Evolutionary conservation across 2,113 vertebrate genomes (phyloP), one percentile per base, ranked within the genome.

Genomic region (Tenrec ecaudatus): DNA sequence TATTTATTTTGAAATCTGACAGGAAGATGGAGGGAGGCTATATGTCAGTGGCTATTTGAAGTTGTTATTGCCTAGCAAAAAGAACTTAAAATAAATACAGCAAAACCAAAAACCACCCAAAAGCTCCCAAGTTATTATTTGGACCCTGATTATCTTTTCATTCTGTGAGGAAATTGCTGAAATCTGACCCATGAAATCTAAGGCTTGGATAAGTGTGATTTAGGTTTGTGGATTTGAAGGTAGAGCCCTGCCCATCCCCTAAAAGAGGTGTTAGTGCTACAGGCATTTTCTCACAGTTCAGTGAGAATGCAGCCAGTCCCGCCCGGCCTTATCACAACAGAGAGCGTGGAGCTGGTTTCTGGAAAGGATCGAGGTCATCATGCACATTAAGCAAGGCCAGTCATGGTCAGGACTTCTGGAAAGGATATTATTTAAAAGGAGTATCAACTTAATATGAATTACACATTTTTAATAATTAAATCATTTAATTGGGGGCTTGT

Each of bases 111-210:
- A 76, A 58, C 4, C 25, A 27, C 60, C 47, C 47, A 10, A 40
- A 40, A 40, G 60, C 10, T 68, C 47, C 64, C 53, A 40, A 82
- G 88, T 94, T 95, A 83, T 92, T 97, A 95, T 86, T 92, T 93
- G 47, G 96, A 79, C 85, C 40, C 60, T 94, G 95, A 96, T 47
- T 95, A 94, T 94, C 12, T 94, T 96, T 95, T 96, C 60, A 94
- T 68, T 87, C 89, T 89, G 38, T 53, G 88, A 91, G 95, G 92
- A 96, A 96, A 96, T 96, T 91, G 92, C 81, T 92, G 77, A 83
- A 95, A 85, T 95, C 95, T 96, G 88, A 96, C 95, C 94, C 33
- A 62, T 76, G 80, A 94, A 95, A 93, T 97, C 91, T 90, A 95
- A 96, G 68, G 77, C 82, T 76, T 58, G 90, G 86, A 95, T 93